phyloP scores from a whole-genome alignment of 2,797 vertebrate genomes.

The Heterohyrax brucei region DNA sequence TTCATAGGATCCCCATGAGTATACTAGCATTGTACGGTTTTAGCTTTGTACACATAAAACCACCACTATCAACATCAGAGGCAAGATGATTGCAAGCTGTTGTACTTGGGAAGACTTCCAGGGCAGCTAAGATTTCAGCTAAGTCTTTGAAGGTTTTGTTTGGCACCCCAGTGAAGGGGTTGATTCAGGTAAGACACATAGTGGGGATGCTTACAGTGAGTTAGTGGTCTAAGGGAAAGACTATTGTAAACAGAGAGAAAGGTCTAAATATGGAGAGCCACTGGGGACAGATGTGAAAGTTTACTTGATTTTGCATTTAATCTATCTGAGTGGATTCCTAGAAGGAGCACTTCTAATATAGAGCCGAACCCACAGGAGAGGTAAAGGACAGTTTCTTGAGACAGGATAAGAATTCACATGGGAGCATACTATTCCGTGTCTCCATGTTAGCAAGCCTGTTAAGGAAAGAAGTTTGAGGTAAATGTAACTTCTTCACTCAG shows the following conservation, averaged over 20 bases:
- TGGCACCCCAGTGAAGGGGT: background rate
- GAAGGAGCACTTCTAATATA: background rate
- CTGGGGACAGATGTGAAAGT: background rate
- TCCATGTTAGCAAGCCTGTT: background rate
- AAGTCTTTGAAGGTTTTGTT: conserved; percentile 13
- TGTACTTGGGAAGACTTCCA: too few species aligned
- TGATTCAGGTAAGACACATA: background rate
- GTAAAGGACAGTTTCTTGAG: background rate
- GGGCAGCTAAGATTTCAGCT: background rate
- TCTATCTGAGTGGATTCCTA: background rate
- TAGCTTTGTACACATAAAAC: background rate
- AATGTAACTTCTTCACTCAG: background rate
- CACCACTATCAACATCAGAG: background rate
- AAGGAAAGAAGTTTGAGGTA: background rate
- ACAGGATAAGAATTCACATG: background rate
- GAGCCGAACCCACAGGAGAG: background rate
- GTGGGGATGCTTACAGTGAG: background rate
- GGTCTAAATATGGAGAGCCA: background rate
- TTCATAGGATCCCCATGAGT: background rate
- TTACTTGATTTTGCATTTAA: background rate
- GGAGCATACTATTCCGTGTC: background rate
- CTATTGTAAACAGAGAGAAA: background rate
- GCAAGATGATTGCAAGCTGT: too few species aligned
- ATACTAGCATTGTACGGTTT: background rate
- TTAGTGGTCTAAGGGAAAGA: background rate